These are phyloP conservation scores for Latrodectus geometricus DNA, from an alignment of 1,140 invertebrate genomes.

Conservation along the genomic window DNA sequence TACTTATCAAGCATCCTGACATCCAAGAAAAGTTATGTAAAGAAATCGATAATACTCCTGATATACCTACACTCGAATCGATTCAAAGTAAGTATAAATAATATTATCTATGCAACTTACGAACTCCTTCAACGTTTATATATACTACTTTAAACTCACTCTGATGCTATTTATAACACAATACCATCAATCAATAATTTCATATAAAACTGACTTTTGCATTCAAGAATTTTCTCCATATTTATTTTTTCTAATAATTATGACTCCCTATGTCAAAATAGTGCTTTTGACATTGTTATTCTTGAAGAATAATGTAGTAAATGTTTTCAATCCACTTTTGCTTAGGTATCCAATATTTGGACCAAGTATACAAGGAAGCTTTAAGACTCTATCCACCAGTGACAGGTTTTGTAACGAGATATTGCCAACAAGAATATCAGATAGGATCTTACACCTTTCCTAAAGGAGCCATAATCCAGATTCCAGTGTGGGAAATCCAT, in stretches of 20 bases:
- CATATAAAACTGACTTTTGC: too few relatives aligned
- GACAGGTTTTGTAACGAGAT: constrained; percentile 66
- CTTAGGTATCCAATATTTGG: constrained; percentile 67
- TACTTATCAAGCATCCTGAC: constrained; percentile 70
- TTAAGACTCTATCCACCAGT: constrained; percentile 69
- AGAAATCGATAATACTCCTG: constrained; percentile 66
- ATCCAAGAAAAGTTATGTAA: constrained; percentile 70
- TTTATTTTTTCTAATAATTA: too few relatives aligned
- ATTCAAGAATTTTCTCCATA: too few relatives aligned
- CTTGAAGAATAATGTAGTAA: too few relatives aligned
- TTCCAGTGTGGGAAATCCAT: constrained; percentile 71
- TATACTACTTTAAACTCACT: too few relatives aligned
- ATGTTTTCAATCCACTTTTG: neutral
- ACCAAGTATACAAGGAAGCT: constrained; percentile 69
- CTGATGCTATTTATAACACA: too few relatives aligned
- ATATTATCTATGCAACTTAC: too few relatives aligned
- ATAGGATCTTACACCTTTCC: constrained; percentile 67
- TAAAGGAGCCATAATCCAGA: constrained; percentile 67
- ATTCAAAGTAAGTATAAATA: constrained; percentile 5
- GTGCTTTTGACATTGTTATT: too few relatives aligned
- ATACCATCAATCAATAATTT: too few relatives aligned
- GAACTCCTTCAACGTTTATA: too few relatives aligned
- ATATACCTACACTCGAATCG: neutral
- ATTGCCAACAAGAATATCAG: constrained; percentile 62
- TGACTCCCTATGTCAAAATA: too few relatives aligned